A percentile compares a stretch with the other conserved stretches of the same genome.
These are phyloP conservation scores for Ursus arctos DNA, from an alignment of 2,113 vertebrate species.

Conservation along the genomic window DNA sequence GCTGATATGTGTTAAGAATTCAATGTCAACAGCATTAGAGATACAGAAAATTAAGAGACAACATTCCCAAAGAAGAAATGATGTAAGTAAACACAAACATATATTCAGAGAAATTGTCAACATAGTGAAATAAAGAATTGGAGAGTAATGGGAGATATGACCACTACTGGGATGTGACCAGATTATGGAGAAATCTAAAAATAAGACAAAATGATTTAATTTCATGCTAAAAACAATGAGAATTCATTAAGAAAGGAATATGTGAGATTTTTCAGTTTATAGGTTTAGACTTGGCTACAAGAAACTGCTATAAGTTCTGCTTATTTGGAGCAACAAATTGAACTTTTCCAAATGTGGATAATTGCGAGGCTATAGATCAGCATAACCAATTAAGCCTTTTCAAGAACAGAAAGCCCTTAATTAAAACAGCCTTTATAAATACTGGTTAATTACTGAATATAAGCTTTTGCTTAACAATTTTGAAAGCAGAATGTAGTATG, in stretches of 20 bases:
- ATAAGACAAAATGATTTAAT: not conserved
- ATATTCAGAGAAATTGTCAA: not conserved
- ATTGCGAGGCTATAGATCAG: not conserved
- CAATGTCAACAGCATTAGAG: not conserved
- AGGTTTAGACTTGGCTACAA: not conserved
- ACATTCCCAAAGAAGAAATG: not conserved
- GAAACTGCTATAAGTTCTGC: not conserved
- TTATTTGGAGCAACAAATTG: not conserved
- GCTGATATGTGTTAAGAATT: not conserved
- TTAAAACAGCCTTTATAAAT: slow-evolving; percentile 23
- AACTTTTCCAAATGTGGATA: not conserved
- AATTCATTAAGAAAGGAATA: not conserved
- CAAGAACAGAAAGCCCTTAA: not conserved
- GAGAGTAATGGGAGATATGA: not conserved
- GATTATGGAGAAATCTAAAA: not conserved
- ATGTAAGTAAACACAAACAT: not conserved
- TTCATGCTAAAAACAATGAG: not conserved
- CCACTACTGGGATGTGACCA: not conserved
- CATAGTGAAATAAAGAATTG: not conserved
- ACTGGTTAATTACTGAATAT: not conserved
- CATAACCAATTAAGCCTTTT: not conserved
- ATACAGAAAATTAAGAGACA: not conserved
- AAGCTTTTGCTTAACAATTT: not conserved
- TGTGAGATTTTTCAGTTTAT: not conserved
- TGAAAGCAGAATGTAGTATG: not conserved